Conservation (phyloP, 2,113 vertebrate genomes). For the Rallus limicola region DNA sequence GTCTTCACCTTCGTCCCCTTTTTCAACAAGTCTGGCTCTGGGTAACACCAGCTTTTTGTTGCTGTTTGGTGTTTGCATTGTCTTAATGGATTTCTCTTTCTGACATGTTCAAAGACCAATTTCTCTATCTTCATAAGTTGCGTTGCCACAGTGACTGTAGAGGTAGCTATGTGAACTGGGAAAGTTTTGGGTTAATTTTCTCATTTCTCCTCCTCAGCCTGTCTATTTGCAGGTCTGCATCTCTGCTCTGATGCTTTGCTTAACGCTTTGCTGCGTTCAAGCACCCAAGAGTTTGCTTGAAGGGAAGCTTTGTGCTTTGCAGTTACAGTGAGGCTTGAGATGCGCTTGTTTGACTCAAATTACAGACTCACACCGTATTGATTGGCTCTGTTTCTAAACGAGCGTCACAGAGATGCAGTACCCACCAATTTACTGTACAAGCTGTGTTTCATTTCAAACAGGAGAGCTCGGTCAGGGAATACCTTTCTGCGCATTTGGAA, state of each 20-base stretch:
- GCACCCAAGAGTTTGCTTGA: background rate
- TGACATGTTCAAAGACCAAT: background rate
- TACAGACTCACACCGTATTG: rapidly evolving
- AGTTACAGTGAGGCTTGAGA: background rate
- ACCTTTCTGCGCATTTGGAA: rapidly evolving
- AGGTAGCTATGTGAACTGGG: background rate
- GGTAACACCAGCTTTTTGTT: background rate
- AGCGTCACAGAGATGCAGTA: background rate
- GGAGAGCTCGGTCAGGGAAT: background rate
- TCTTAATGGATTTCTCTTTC: background rate
- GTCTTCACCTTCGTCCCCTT: background rate
- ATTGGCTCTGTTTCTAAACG: background rate
- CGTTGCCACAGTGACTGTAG: background rate
- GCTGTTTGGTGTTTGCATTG: background rate
- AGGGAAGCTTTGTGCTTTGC: background rate
- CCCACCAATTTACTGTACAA: background rate
- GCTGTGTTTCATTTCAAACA: background rate
- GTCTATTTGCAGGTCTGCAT: background rate
- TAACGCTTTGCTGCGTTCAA: background rate
- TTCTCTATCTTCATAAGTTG: rapidly evolving
- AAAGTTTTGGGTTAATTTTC: background rate
- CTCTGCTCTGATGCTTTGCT: background rate
- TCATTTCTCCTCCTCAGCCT: background rate
- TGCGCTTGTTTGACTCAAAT: background rate
- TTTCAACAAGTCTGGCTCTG: background rate